These are phyloP conservation scores for Petrolisthes cinctipes DNA, from an alignment of 2,888 invertebrate species.

Conservation along the genomic window DNA sequence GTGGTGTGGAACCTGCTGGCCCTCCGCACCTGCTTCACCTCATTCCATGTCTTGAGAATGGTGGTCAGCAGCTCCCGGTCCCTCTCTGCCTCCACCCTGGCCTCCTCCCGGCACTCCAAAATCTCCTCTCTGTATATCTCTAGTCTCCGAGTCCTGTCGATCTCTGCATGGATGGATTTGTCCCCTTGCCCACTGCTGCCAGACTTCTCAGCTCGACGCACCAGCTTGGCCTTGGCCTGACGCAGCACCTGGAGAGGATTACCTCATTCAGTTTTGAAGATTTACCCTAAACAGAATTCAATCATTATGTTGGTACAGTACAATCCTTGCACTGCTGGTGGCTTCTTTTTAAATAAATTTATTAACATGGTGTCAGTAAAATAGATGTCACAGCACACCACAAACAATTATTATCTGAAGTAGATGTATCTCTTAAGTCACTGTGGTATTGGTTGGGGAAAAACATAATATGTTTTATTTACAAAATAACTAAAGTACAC, in stretches of 20 bases:
- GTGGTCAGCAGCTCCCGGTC: slow-evolving; percentile 37
- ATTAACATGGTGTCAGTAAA: too few relatives aligned
- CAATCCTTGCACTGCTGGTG: neutral
- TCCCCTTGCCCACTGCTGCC: neutral
- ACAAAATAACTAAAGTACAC: too few relatives aligned
- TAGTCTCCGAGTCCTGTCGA: slow-evolving; percentile 37
- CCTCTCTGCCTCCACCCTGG: slow-evolving; percentile 40
- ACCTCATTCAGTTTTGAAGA: neutral
- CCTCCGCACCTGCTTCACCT: slow-evolving; percentile 44
- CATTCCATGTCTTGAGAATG: slow-evolving; percentile 43
- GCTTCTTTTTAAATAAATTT: too few relatives aligned
- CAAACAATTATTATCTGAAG: too few relatives aligned
- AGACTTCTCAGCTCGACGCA: neutral
- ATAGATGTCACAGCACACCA: too few relatives aligned
- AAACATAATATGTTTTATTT: too few relatives aligned
- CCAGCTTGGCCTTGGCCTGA: slow-evolving; percentile 40
- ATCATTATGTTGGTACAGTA: neutral
- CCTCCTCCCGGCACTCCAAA: slow-evolving; percentile 46
- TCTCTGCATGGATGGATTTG: slow-evolving; percentile 27
- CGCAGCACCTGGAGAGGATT: slow-evolving; percentile 29
- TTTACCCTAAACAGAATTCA: neutral
- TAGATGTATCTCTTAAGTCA: too few relatives aligned
- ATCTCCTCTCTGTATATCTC: slow-evolving; percentile 53
- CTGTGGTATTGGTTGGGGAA: too few relatives aligned
- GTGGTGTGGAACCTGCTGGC: slow-evolving; percentile 38